A percentile compares a stretch with the other conserved stretches of the same genome.
phyloP scores from a whole-genome alignment of 2,888 invertebrate species.

The Venusia cambrica region DNA sequence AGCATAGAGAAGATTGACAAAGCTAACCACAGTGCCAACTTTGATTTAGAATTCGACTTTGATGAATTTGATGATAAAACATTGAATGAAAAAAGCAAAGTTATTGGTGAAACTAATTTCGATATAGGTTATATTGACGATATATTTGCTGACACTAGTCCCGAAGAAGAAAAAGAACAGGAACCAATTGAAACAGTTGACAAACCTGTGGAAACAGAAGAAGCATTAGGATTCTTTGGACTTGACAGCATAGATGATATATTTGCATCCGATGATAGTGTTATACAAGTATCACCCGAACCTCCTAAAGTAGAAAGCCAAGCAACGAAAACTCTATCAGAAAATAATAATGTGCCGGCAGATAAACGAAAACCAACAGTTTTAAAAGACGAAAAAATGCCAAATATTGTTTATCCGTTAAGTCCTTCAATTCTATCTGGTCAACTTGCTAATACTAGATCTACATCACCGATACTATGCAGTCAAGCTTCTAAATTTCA shows the following conservation, averaged over 20 bases:
- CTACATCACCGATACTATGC: conserved; percentile 61
- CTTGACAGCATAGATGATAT: conserved; percentile 72
- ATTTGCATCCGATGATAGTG: conserved; percentile 57
- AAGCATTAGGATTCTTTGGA: conserved; percentile 62
- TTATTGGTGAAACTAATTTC: conserved; percentile 49
- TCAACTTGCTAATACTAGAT: conserved; percentile 31
- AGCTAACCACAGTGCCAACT: conserved; percentile 30
- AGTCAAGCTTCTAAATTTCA: conserved; percentile 54
- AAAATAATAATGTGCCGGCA: background rate
- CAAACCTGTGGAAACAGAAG: conserved; percentile 31
- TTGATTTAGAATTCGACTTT: conserved; percentile 47
- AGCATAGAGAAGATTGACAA: conserved; percentile 16
- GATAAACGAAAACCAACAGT: background rate
- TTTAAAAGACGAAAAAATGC: conserved; percentile 20
- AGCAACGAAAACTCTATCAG: background rate
- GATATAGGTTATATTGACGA: conserved; percentile 71
- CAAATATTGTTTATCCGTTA: conserved; percentile 30
- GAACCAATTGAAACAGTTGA: conserved; percentile 2
- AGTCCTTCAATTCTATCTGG: conserved; percentile 70
- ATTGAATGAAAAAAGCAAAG: conserved; percentile 17
- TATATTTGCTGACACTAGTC: conserved; percentile 52
- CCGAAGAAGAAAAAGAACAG: conserved; percentile 22
- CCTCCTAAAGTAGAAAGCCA: conserved; percentile 23
- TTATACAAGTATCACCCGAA: conserved; percentile 28
- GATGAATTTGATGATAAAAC: conserved; percentile 29